A percentile compares a stretch with the other conserved stretches of the same genome.
These are phyloP conservation scores for Brachionus rotundiformis DNA, from an alignment of 1,140 invertebrate genomes.

Conservation along the genomic window DNA sequence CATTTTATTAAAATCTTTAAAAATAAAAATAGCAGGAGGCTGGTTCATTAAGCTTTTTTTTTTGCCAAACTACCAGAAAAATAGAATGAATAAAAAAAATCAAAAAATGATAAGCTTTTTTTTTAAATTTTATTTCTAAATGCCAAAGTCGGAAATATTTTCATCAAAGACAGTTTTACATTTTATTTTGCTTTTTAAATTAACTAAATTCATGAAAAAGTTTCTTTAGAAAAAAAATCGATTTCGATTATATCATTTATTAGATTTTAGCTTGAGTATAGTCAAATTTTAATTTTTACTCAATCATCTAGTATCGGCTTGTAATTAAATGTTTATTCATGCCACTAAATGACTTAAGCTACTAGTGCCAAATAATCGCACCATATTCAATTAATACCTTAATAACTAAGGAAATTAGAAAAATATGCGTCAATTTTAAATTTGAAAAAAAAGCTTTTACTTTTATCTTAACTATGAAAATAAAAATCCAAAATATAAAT, in stretches of 20 bases:
- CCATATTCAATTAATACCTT: background rate
- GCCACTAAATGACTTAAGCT: background rate
- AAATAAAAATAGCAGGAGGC: background rate
- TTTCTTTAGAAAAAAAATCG: background rate
- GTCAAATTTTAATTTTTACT: background rate
- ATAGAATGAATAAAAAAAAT: background rate
- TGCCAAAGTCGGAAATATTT: background rate
- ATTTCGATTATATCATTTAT: slow-evolving; percentile 5
- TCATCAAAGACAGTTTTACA: background rate
- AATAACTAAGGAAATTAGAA: background rate
- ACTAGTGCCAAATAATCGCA: background rate
- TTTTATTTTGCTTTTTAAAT: background rate
- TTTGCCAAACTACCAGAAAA: background rate
- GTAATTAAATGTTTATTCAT: background rate
- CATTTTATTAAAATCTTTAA: background rate
- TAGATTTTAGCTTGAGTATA: background rate
- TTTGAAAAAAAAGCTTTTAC: background rate
- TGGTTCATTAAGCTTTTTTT: background rate
- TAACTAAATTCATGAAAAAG: slow-evolving; percentile 9
- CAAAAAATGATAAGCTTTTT: background rate
- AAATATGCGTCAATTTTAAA: background rate
- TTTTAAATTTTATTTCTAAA: background rate
- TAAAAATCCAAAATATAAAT: no score
- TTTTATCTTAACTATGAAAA: background rate
- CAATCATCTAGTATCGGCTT: background rate